phyloP scores from a whole-genome alignment of 2,888 invertebrate genomes.

The Marasmarcha lunaedactyla region DNA sequence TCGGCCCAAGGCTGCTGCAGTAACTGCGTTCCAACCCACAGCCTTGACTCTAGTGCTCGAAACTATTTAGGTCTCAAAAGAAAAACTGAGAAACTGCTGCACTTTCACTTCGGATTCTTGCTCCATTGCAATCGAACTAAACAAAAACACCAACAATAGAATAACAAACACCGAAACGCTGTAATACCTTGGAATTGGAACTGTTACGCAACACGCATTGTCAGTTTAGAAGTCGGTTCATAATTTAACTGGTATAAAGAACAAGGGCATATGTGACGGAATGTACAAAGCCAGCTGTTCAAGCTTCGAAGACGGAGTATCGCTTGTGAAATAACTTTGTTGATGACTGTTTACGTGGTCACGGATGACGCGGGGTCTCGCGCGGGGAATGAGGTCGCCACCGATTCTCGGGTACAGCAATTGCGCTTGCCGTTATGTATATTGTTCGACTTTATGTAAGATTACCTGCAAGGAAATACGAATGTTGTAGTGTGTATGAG shows the following conservation, averaged over 20 bases:
- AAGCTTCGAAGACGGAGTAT: slow-evolving; percentile 16
- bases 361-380: slow-evolving; percentile 22
- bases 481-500: slow-evolving; percentile 12
- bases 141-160: too few relatives aligned
- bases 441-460: background rate
- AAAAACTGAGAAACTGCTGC: background rate
- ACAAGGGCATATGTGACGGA: slow-evolving; percentile 16
- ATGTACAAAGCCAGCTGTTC: slow-evolving; percentile 15
- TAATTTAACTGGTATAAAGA: slow-evolving; percentile 3
- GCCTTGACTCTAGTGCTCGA: too few relatives aligned
- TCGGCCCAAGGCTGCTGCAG: slow-evolving; percentile 26
- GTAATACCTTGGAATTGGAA: too few relatives aligned
- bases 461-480: slow-evolving; percentile 1
- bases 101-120: too few relatives aligned
- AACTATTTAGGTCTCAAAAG: background rate
- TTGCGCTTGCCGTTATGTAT: slow-evolving; percentile 1
- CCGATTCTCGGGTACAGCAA: slow-evolving; percentile 5
- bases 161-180: too few relatives aligned
- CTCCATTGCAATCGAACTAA: too few relatives aligned
- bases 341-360: slow-evolving; percentile 25
- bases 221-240: background rate
- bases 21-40: background rate
- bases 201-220: too few relatives aligned
- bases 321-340: slow-evolving; percentile 25
- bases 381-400: slow-evolving; percentile 48